Conservation (phyloP, 1,140 invertebrate species). For the Macrostomum lignano region DNA sequence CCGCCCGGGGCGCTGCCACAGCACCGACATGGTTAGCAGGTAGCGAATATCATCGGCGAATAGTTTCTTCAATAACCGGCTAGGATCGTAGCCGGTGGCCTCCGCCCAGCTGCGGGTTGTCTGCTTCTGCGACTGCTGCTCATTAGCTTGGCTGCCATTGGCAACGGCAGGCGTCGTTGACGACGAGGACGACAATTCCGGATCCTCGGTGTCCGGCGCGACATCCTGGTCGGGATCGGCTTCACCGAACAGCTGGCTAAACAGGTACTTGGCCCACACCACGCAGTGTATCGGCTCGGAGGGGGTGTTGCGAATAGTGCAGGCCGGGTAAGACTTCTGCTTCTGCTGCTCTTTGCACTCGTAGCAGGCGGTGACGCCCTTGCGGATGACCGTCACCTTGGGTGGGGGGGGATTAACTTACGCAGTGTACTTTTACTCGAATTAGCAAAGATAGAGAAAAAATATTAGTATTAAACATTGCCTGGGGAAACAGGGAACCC, state of each 20-base stretch:
- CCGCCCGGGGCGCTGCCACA: constrained; percentile 69
- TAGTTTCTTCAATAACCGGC: constrained; percentile 33
- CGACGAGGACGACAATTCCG: no score
- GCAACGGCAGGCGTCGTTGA: constrained; percentile 29
- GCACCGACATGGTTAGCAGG: constrained; percentile 62
- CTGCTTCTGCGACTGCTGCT: constrained; percentile 1
- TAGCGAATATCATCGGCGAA: constrained; percentile 86
- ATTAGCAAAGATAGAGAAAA: constrained; percentile 5
- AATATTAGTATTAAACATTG: constrained; percentile 5
- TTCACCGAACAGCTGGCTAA: constrained; percentile 87
- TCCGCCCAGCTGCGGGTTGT: constrained; percentile 71
- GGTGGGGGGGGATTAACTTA: no score
- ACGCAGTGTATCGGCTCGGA: constrained; percentile 96
- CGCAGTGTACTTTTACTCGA: no score
- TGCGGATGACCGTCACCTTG: no score
- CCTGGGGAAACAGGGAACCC: no score
- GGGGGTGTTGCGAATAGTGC: constrained; percentile 96
- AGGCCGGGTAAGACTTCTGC: constrained; percentile 75
- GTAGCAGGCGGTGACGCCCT: constrained; percentile 71
- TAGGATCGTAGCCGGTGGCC: constrained; percentile 47
- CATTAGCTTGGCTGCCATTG: constrained; percentile 10
- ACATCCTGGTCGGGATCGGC: constrained; percentile 68
- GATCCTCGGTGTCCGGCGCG: constrained; percentile 76
- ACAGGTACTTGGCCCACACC: constrained; percentile 94
- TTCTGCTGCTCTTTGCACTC: constrained; percentile 70